These are phyloP conservation scores for Uromys caudimaculatus DNA, from an alignment of 2,797 vertebrate genomes.

Conservation along the genomic window DNA sequence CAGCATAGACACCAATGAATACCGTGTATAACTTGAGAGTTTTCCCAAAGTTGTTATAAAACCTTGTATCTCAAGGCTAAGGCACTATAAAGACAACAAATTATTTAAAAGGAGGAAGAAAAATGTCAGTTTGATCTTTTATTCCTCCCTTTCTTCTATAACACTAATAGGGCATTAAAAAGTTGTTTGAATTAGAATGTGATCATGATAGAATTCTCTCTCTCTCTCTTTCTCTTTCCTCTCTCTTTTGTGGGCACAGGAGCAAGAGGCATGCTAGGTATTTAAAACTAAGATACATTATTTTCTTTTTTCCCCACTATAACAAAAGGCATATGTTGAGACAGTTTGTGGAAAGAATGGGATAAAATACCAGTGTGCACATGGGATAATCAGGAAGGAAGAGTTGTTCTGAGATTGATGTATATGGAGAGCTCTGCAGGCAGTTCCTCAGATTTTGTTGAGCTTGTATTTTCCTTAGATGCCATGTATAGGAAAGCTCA, in stretches of 20 bases:
- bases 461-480: too few species aligned
- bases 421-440: too few species aligned
- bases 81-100: conserved; percentile 48
- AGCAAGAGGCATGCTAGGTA: not conserved
- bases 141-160: not conserved
- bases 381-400: not conserved
- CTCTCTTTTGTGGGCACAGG: not conserved
- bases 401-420: too few species aligned
- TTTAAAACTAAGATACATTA: not conserved
- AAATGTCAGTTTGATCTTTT: not conserved
- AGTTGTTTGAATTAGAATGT: conserved; percentile 61
- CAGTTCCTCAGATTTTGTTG: too few species aligned
- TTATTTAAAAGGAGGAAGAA: not conserved
- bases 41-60: conserved; percentile 58
- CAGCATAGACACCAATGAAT: conserved; percentile 8
- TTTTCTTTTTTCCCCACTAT: not conserved
- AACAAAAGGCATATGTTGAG: not conserved
- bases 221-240: too few species aligned
- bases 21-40: not conserved
- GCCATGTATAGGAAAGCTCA: not conserved
- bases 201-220: not conserved
- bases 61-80: conserved; percentile 39
- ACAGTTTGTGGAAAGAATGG: not conserved
- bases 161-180: conserved; percentile 54
- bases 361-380: not conserved